A percentile compares a stretch with the other conserved stretches of the same genome.
phyloP scores from a whole-genome alignment of 2,888 invertebrate species.

The Limnephilus lunatus region DNA sequence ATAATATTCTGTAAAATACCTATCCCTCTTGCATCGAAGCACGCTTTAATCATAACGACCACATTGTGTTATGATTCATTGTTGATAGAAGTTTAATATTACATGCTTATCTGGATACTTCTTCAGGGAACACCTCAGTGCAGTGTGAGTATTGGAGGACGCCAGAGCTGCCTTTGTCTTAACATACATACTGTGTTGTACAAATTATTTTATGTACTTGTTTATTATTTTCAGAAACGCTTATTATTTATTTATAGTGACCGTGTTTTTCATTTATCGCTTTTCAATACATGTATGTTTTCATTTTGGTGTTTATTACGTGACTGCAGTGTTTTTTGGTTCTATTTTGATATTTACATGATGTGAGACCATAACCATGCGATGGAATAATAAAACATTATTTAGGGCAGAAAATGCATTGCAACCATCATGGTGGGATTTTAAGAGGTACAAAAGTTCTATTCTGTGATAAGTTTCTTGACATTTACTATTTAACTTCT shows the following conservation, averaged over 20 bases:
- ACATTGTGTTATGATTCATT: conserved; percentile 35
- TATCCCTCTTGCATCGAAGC: background rate
- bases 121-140: conserved; percentile 92
- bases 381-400: background rate
- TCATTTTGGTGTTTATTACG: background rate
- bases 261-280: background rate
- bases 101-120: conserved; percentile 62
- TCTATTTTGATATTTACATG: background rate
- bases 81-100: conserved; percentile 57
- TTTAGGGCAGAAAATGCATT: background rate
- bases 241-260: background rate
- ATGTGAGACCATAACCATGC: background rate
- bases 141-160: conserved; percentile 86
- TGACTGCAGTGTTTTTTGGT: background rate
- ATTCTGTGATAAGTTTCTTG: background rate
- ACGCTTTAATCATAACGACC: background rate
- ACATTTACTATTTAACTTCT: background rate
- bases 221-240: background rate
- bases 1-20: background rate
- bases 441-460: conserved; percentile 33
- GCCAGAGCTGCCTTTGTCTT: background rate
- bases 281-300: background rate
- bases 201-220: background rate
- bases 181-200: background rate
- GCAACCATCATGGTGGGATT: conserved; percentile 44